Percentiles rank a stretch among this genome's conserved stretches.
Evolutionary conservation across 1,140 invertebrate genomes (phyloP).

Genomic region (Diabrotica undecimpunctata): DNA sequence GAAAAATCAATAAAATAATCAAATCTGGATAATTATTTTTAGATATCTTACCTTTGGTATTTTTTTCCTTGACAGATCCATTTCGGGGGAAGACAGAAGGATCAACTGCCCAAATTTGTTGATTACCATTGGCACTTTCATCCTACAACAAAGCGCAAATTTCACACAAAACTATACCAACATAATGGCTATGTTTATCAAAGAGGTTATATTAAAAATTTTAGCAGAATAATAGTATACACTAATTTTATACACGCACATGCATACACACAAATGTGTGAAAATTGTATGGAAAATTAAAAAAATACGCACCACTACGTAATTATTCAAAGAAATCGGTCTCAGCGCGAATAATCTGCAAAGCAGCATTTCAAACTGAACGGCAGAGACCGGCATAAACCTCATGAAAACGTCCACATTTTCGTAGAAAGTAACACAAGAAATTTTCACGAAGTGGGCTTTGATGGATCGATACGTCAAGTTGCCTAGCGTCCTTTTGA

Average conservation of each 20-base stretch:
- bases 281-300: not conserved
- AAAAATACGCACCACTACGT: slow-evolving; percentile 31
- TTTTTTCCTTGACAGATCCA: slow-evolving; percentile 11
- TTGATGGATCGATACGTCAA: slow-evolving; percentile 14
- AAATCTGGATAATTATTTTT: too few relatives aligned
- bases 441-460: slow-evolving; percentile 9
- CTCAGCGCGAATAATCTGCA: slow-evolving; percentile 39
- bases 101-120: slow-evolving; percentile 39
- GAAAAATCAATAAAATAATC: too few relatives aligned
- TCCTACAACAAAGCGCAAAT: slow-evolving; percentile 25
- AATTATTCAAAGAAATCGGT: slow-evolving; percentile 34
- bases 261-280: too few relatives aligned
- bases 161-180: too few relatives aligned
- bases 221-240: not conserved
- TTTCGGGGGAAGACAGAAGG: slow-evolving; percentile 27
- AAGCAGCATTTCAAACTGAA: slow-evolving; percentile 34
- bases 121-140: slow-evolving; percentile 23
- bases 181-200: too few relatives aligned
- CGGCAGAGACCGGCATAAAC: not conserved
- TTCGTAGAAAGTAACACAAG: slow-evolving; percentile 1
- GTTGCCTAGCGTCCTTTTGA: slow-evolving; percentile 10
- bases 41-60: slow-evolving; percentile 19
- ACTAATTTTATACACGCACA: slow-evolving; percentile 3
- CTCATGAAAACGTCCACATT: slow-evolving; percentile 4
- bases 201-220: too few relatives aligned